Evolutionary conservation across 2,113 vertebrate species (phyloP).

Genomic region (Alethe diademata): DNA sequence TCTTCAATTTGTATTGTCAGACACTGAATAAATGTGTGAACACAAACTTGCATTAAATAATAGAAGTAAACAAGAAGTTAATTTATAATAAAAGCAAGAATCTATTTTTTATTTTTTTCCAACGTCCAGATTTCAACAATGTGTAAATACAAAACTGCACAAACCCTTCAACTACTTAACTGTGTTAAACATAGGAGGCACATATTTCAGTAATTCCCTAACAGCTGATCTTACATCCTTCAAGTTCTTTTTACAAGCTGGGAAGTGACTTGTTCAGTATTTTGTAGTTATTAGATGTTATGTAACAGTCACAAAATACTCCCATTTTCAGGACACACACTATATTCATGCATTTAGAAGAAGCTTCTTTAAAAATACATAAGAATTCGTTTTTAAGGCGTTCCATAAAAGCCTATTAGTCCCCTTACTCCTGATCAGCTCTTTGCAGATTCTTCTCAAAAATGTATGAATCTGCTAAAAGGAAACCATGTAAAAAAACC

Average conservation of each 20-base stretch:
- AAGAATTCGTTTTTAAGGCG: background rate
- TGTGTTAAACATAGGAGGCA: background rate
- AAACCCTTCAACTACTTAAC: background rate
- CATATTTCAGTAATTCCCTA: background rate
- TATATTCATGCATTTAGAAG: background rate
- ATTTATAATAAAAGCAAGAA: background rate
- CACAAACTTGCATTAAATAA: background rate
- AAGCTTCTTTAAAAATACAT: background rate
- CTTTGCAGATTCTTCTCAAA: background rate
- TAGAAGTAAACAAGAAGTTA: background rate
- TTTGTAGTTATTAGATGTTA: background rate
- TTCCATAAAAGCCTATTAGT: background rate
- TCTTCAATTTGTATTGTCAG: background rate
- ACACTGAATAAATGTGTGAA: background rate
- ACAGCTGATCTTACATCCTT: background rate
- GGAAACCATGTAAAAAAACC: background rate
- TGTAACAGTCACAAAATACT: background rate
- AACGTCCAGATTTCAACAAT: background rate
- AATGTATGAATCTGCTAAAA: background rate
- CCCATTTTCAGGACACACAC: background rate
- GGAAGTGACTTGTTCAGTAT: background rate
- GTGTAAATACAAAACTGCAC: background rate
- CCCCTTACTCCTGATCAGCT: background rate
- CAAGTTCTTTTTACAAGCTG: background rate
- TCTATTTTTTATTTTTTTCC: background rate